Evolutionary conservation across 1,140 invertebrate genomes (phyloP).

Genomic region (Stegodyphus dumicola): DNA sequence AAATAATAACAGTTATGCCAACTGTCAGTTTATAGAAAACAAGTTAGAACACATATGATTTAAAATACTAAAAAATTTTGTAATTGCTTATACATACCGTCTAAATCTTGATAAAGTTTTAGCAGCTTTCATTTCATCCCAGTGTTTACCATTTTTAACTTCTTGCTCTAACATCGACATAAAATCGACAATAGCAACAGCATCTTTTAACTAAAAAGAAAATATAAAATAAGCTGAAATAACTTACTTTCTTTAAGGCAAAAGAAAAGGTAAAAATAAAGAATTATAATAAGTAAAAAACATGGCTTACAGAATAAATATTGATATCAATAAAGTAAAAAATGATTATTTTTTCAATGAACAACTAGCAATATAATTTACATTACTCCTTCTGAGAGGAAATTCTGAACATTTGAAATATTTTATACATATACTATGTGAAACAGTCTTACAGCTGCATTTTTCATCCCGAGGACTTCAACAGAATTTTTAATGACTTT

Average conservation of each 20-base stretch:
- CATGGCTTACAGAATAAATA: background rate
- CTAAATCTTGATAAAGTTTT: constrained; percentile 33
- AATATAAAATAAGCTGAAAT: background rate
- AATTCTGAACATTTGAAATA: too few relatives aligned
- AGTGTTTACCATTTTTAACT: constrained; percentile 65
- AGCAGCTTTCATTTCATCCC: constrained; percentile 59
- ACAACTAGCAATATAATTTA: background rate
- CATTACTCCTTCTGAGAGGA: too few relatives aligned
- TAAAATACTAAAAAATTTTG: background rate
- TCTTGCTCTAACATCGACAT: constrained; percentile 91
- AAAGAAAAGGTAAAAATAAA: background rate
- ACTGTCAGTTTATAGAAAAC: too few relatives aligned
- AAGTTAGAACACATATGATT: background rate
- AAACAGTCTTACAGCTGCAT: constrained; percentile 76
- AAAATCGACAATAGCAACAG: constrained; percentile 88
- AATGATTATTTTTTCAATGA: background rate
- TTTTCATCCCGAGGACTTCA: constrained; percentile 87
- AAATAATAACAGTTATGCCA: too few relatives aligned
- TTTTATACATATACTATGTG: too few relatives aligned
- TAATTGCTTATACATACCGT: constrained; percentile 14
- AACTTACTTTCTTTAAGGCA: background rate
- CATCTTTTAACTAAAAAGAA: constrained; percentile 79
- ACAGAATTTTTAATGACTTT: constrained; percentile 92
- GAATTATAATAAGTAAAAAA: background rate
- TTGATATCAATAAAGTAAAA: background rate